Conservation (phyloP, 2,797 vertebrate species). For the Sylvia borin region DNA sequence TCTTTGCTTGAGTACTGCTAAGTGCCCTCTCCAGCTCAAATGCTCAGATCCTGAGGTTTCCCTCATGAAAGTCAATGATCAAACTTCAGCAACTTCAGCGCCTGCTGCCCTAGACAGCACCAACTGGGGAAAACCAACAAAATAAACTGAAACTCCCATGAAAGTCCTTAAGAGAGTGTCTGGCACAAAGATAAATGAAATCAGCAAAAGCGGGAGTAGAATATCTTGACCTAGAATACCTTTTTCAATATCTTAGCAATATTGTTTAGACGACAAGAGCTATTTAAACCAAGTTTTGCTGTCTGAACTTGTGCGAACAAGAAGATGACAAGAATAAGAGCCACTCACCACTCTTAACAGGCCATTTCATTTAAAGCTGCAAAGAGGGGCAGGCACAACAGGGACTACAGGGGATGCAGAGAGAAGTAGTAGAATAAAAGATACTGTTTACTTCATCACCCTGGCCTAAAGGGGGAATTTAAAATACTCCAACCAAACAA, state of each 20-base stretch:
- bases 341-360: neutral
- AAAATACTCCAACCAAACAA: neutral
- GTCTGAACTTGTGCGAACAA: neutral
- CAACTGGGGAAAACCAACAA: neutral
- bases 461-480: neutral
- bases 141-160: neutral
- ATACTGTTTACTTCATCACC: neutral
- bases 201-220: neutral
- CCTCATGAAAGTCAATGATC: slow-evolving; percentile 56
- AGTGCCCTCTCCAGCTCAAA: slow-evolving; percentile 32
- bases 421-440: neutral
- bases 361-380: neutral
- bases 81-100: neutral
- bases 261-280: neutral
- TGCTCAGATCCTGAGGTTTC: slow-evolving; percentile 49
- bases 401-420: neutral
- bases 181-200: neutral
- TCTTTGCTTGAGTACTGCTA: slow-evolving; percentile 58
- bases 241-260: neutral
- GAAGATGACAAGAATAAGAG: neutral
- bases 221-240: neutral
- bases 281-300: neutral
- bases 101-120: neutral
- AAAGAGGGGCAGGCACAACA: neutral
- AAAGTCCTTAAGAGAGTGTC: neutral